Evolutionary conservation across 2,797 vertebrate genomes (phyloP).

Genomic region (Chaetodon trifasciatus): DNA sequence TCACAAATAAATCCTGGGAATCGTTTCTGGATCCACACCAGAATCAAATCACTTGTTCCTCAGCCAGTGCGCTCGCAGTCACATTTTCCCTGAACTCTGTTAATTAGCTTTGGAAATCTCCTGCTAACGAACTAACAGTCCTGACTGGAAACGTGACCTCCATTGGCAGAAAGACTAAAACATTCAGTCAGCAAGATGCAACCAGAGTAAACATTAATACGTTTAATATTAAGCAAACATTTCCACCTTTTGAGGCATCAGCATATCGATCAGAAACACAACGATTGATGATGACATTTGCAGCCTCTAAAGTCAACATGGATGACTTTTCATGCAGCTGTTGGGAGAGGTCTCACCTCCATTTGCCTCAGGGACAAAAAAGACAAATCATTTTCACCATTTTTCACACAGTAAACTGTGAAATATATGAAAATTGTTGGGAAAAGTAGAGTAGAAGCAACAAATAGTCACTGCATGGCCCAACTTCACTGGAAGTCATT

Average conservation of each 20-base stretch:
- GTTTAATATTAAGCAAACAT: background rate
- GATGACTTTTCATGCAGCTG: background rate
- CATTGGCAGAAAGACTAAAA: background rate
- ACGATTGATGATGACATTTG: background rate
- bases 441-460: background rate
- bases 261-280: background rate
- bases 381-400: background rate
- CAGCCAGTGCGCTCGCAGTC: background rate
- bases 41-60: background rate
- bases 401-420: background rate
- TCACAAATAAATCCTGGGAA: constrained; percentile 2
- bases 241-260: background rate
- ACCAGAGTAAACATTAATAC: background rate
- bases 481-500: background rate
- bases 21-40: background rate
- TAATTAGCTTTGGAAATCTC: background rate
- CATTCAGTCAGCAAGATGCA: background rate
- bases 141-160: background rate
- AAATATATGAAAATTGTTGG: background rate
- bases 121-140: background rate
- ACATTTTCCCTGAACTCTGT: background rate
- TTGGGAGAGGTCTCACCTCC: background rate
- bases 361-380: background rate
- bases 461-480: background rate
- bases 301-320: background rate